Base-by-base conservation (phyloP, 2,797 vertebrate genomes). In the Etheostoma nigrum region DNA sequence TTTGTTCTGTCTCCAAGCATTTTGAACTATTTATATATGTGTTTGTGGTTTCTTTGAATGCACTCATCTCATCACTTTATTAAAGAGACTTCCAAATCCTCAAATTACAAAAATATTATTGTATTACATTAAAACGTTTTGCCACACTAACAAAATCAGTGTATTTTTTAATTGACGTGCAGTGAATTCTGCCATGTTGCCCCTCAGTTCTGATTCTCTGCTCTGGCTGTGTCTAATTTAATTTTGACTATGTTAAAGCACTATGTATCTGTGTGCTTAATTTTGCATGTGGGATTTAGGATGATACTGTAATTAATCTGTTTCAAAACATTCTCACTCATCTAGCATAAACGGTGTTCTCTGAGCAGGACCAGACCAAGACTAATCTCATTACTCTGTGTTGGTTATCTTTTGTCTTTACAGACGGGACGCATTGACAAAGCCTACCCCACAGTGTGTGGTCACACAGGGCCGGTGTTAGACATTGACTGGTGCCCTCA, bases 401-500 rank as follows among this genome's bases (percentile, higher is more conserved):
- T 80, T 72, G 63, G 86, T 76, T 76, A 40, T 86, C 78, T 91
- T 91, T 84, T 88, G 51, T 88, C 82, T 88, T 89, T 73, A 65
- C 94, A 99, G 98, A 94, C 95, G 0, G 98, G 98, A 80, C 95
- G 98, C 83, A 99, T 99, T 74, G 98, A 99, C 93, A 98, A 99
- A 89, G 95, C 98, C 81, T 98, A 97, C 93, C 98, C 98, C 21
- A 97, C 97, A 30, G 98, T 99, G 77, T 99, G 98, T 81, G 98
- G 98, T 36, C 98, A 99, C 94, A 99, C 97, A 2, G 98, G 97
- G 40, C 98, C 97, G 0, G 98, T 99, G 92, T 93, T 99, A 64
- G 98, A 99, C 93, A 98, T 99, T 7, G 98, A 99, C 23, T 99
- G 98, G 98, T 99, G 98, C 81, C 98, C 98, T 48, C 97, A 99